A percentile compares a stretch with the other conserved stretches of the same genome.
phyloP scores from a whole-genome alignment of 2,888 invertebrate species.

The Phasia obesa region DNA sequence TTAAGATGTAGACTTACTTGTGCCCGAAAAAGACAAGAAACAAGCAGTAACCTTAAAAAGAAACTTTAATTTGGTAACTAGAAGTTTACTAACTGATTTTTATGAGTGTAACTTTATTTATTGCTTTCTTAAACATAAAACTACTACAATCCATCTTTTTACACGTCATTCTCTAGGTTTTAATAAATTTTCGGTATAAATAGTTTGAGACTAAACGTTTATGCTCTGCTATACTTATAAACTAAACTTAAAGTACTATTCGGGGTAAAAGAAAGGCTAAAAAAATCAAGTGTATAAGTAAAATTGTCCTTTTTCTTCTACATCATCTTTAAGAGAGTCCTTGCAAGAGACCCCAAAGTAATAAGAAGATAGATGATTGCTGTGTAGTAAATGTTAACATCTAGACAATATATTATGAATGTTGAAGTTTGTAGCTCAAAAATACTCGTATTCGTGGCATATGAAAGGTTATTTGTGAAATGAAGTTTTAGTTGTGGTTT shows the following conservation, averaged over 20 bases:
- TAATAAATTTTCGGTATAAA: slow-evolving; percentile 68
- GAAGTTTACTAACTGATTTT: not conserved
- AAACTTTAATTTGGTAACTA: no score
- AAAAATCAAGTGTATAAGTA: not conserved
- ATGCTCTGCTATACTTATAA: slow-evolving; percentile 51
- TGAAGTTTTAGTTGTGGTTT: slow-evolving; percentile 64
- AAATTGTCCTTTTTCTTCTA: slow-evolving; percentile 2
- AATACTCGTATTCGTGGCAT: slow-evolving; percentile 1
- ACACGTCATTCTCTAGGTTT: slow-evolving; percentile 28
- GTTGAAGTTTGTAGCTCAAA: slow-evolving; percentile 32
- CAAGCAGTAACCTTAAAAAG: no score
- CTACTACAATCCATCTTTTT: slow-evolving; percentile 73
- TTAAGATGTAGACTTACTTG: no score
- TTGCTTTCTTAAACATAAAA: slow-evolving; percentile 78
- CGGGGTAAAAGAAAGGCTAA: not conserved
- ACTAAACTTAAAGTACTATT: slow-evolving; percentile 8
- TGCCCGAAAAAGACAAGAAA: no score
- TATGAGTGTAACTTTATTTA: slow-evolving; percentile 74
- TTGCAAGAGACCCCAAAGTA: slow-evolving; percentile 2
- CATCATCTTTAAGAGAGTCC: not conserved
- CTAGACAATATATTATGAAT: slow-evolving; percentile 50
- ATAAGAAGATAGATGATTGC: not conserved
- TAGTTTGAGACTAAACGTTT: slow-evolving; percentile 77
- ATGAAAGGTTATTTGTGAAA: slow-evolving; percentile 58
- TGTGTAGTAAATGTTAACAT: slow-evolving; percentile 21